Evolutionary conservation across 2,113 vertebrate species (phyloP).

Genomic region (Notothenia coriiceps): DNA sequence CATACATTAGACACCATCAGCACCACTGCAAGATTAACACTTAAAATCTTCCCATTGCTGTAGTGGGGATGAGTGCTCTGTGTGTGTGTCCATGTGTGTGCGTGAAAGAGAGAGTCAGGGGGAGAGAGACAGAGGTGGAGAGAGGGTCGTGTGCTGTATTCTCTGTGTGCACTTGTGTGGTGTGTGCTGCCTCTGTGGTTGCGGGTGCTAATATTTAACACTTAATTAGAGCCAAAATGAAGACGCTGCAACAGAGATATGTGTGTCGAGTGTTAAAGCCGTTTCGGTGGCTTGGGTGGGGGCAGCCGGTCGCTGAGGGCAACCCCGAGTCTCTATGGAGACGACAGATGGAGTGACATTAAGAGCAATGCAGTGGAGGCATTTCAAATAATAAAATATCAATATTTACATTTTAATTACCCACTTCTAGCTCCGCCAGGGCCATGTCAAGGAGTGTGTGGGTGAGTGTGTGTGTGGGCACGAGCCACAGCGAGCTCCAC

Average conservation of each 20-base stretch:
- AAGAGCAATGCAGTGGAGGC: slow-evolving; percentile 96
- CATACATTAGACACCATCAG: slow-evolving; percentile 99
- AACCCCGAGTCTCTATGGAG: slow-evolving; percentile 87
- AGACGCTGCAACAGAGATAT: slow-evolving; percentile 58
- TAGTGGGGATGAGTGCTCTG: slow-evolving; percentile 65
- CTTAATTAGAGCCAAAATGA: slow-evolving; percentile 81
- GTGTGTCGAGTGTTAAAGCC: slow-evolving; percentile 55
- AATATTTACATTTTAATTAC: slow-evolving; percentile 99
- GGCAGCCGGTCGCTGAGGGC: slow-evolving; percentile 87
- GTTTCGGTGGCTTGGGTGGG: slow-evolving; percentile 89
- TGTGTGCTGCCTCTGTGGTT: slow-evolving; percentile 64
- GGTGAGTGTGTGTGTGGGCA: slow-evolving; percentile 27
- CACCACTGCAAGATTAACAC: slow-evolving; percentile 99
- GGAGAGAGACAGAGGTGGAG: slow-evolving; percentile 37
- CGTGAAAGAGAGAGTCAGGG: slow-evolving; percentile 7
- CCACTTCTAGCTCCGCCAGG: slow-evolving; percentile 82
- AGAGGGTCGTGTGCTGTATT: slow-evolving; percentile 42
- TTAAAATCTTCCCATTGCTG: slow-evolving; percentile 94
- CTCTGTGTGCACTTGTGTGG: slow-evolving; percentile 39
- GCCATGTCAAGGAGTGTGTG: slow-evolving; percentile 64
- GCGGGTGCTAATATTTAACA: slow-evolving; percentile 77
- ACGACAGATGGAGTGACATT: slow-evolving; percentile 99
- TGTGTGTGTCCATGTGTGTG: slow-evolving; percentile 41
- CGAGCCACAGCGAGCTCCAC: slow-evolving; percentile 35
- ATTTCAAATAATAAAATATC: slow-evolving; percentile 99